phyloP scores from a whole-genome alignment of 2,888 invertebrate species.

The Tetanocera ferruginea region DNA sequence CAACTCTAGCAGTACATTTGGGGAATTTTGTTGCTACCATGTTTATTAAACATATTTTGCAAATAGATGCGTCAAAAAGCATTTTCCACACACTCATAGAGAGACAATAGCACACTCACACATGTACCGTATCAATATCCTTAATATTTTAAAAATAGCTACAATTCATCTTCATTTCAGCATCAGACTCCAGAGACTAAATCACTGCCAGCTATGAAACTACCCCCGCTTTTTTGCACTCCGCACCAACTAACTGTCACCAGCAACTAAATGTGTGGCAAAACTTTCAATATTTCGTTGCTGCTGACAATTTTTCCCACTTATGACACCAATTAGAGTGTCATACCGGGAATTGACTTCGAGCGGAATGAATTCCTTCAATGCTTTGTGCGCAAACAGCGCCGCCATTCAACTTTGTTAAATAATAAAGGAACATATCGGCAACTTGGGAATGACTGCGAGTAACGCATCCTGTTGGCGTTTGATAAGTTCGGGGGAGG shows the following conservation, averaged over 20 bases:
- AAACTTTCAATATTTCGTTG: not conserved
- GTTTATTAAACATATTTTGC: not conserved
- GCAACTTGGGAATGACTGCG: too few relatives aligned
- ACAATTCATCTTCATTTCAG: conserved; percentile 60
- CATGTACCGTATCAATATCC: not conserved
- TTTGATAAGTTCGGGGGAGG: too few relatives aligned
- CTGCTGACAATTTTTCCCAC: conserved; percentile 33
- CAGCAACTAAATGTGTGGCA: not conserved
- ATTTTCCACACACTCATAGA: not conserved
- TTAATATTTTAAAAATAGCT: conserved; percentile 35
- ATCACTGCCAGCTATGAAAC: not conserved
- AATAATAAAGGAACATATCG: not conserved
- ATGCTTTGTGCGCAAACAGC: not conserved
- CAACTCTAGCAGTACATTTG: conserved; percentile 10
- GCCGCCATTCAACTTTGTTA: conserved; percentile 15
- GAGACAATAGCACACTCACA: too few relatives aligned
- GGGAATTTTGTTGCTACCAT: not conserved
- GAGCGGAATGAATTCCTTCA: not conserved
- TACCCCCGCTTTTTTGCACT: not conserved
- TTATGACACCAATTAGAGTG: conserved; percentile 39
- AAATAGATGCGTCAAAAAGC: not conserved
- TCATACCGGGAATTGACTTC: conserved; percentile 5
- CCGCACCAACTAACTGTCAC: not conserved
- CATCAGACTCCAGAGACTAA: conserved; percentile 17
- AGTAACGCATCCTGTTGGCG: too few relatives aligned